Base-by-base conservation (phyloP, 2,113 vertebrate species). In the Sturnira hondurensis region DNA sequence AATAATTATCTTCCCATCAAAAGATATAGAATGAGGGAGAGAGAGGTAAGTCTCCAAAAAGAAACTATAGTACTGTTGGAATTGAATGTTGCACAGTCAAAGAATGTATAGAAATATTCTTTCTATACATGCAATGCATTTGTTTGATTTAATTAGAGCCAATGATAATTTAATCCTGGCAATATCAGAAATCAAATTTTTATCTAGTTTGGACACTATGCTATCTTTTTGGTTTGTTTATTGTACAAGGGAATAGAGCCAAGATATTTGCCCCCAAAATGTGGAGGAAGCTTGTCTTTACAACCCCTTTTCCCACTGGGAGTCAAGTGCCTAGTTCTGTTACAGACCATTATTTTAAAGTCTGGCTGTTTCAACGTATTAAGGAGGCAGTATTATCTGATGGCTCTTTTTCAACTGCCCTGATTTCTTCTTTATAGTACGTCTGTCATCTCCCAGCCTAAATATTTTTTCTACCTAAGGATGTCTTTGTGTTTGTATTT, bases 401-500 rank as follows among this genome's bases (percentile, higher is more conserved):
- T n/a, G 5, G 78, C 56, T 96, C 50, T 94, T 97, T 96, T 95
- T 82, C 95, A 90, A 31, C 43, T 65, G 68, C 50, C 95, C 95
- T 81, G 81, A 76, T 96, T 98, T 97, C 76, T 92, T 73, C 81
- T 94, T 95, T 83, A 77, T 67, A 58, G 95, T 92, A n/a, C 28
- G 47, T 58, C 73, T 94, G 82, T 92, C 47, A 76, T 90, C 28
- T 90, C 71, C 73, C 94, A 92, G 73, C 90, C 97, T 96, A 97
- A 96, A 97, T 97, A 94, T 81, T 95, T 96, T 87, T 95, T 93
- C 47, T 68, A 56, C 31, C 76, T 97, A 97, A 89, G 78, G 91
- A 95, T 95, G 86, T 19, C n/a, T 77, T 88, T 17, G n/a, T 78
- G 56, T 58, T 88, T 89, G 56, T 93, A 91, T 77, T 43, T n/a